Percentiles rank a stretch among this genome's conserved stretches.
Evolutionary conservation across 2,888 invertebrate species (phyloP).

Genomic region (Tenodera sinensis): DNA sequence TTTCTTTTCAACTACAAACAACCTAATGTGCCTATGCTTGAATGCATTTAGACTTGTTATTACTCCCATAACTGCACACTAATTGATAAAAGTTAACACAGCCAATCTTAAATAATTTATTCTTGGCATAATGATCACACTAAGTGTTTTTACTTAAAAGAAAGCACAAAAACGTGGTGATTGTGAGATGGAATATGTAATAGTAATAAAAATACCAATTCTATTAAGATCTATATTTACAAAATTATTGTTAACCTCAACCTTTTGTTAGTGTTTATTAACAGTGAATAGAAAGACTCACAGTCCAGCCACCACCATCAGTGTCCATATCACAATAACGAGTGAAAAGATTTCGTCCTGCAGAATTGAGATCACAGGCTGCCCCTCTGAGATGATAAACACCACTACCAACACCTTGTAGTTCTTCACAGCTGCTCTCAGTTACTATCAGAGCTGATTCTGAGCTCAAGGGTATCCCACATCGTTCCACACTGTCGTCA

Average conservation of each 20-base stretch:
- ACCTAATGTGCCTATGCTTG: too few relatives aligned
- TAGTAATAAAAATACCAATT: too few relatives aligned
- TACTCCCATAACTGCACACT: too few relatives aligned
- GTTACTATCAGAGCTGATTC: not conserved
- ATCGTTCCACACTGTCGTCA: not conserved
- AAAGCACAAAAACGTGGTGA: too few relatives aligned
- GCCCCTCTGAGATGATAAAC: constrained; percentile 42
- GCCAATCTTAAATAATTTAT: too few relatives aligned
- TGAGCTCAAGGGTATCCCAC: not conserved
- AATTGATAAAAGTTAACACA: too few relatives aligned
- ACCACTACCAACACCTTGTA: constrained; percentile 43
- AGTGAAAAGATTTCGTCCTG: constrained; percentile 45
- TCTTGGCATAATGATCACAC: too few relatives aligned
- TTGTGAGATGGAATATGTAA: too few relatives aligned
- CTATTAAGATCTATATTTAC: not conserved
- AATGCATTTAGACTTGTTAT: too few relatives aligned
- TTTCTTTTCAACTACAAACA: too few relatives aligned
- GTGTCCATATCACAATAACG: constrained; percentile 58
- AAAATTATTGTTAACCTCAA: too few relatives aligned
- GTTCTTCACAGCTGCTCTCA: constrained; percentile 46
- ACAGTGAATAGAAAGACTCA: constrained; percentile 46
- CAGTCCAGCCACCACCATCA: constrained; percentile 67
- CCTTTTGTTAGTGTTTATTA: not conserved
- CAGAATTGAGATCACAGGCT: constrained; percentile 31
- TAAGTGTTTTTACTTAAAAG: too few relatives aligned